Conservation (phyloP, 2,888 invertebrate genomes). For the Drosophila meridiana region DNA sequence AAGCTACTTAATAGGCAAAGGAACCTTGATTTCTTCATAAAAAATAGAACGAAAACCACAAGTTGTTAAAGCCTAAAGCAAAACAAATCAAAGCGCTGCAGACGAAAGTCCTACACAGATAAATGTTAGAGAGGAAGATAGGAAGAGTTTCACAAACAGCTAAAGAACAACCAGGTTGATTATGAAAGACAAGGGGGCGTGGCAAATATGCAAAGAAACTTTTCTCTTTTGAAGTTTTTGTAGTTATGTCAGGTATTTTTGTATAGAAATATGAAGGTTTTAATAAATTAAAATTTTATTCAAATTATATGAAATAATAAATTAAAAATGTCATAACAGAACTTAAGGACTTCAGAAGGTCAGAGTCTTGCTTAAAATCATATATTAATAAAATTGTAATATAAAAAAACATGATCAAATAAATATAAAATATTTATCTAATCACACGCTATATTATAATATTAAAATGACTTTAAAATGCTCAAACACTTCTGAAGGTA, state of each 20-base stretch:
- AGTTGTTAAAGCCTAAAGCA: background rate
- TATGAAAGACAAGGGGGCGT: background rate
- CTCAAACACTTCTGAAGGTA: background rate
- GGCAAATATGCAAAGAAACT: background rate
- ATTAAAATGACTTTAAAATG: background rate
- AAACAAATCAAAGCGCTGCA: slow-evolving; percentile 1
- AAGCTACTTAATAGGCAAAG: slow-evolving; percentile 39
- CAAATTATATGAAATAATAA: too few species aligned
- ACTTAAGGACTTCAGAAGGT: too few species aligned
- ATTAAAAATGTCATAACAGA: too few species aligned
- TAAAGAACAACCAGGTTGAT: background rate
- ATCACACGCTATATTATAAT: too few species aligned
- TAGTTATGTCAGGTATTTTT: background rate
- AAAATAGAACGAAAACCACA: background rate
- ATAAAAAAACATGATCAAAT: too few species aligned
- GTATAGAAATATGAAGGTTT: background rate
- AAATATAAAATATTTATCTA: too few species aligned
- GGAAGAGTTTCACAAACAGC: background rate
- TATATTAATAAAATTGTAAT: too few species aligned
- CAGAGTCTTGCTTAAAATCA: too few species aligned
- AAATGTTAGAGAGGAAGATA: too few species aligned
- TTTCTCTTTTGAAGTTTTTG: background rate
- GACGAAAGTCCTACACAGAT: background rate
- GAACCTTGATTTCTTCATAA: slow-evolving; percentile 14
- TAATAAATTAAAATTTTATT: background rate